Conservation (phyloP, 2,797 vertebrate species). For the Syndactyla subalaris region DNA sequence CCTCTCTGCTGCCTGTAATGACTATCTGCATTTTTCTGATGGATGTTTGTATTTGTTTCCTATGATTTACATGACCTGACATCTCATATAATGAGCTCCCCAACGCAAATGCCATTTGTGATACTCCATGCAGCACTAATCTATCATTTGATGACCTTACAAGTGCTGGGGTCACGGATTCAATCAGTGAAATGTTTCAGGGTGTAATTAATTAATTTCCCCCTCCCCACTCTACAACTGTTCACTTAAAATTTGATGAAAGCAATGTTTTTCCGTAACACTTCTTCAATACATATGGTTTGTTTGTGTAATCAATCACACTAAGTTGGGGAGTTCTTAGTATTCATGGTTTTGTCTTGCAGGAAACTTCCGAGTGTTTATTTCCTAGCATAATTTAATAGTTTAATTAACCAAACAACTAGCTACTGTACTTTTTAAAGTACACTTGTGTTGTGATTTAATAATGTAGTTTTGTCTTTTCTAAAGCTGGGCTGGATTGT, state of each 20-base stretch:
- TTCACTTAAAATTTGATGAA: conserved; percentile 71
- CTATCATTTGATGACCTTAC: conserved; percentile 75
- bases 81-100: conserved; percentile 78
- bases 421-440: conserved; percentile 17
- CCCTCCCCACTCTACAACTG: conserved; percentile 9
- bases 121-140: conserved; percentile 57
- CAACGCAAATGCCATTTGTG: conserved; percentile 65
- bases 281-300: conserved; percentile 58
- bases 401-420: conserved; percentile 53
- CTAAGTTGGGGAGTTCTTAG: conserved; percentile 45
- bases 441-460: conserved; percentile 1
- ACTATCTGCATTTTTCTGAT: conserved; percentile 65
- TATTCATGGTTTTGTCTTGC: conserved; percentile 57
- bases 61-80: conserved; percentile 80
- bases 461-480: background rate
- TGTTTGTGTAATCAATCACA: conserved; percentile 66
- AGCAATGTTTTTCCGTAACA: conserved; percentile 51
- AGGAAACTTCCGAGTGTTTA: conserved; percentile 59
- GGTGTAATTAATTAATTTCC: conserved; percentile 76
- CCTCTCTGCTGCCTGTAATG: conserved; percentile 70
- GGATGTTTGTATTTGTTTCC: conserved; percentile 75
- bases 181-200: conserved; percentile 76
- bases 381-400: conserved; percentile 64
- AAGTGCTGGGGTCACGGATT: conserved; percentile 71
- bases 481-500: background rate